Conservation (phyloP, 2,113 vertebrate species). For the Pterocles orientalis region DNA sequence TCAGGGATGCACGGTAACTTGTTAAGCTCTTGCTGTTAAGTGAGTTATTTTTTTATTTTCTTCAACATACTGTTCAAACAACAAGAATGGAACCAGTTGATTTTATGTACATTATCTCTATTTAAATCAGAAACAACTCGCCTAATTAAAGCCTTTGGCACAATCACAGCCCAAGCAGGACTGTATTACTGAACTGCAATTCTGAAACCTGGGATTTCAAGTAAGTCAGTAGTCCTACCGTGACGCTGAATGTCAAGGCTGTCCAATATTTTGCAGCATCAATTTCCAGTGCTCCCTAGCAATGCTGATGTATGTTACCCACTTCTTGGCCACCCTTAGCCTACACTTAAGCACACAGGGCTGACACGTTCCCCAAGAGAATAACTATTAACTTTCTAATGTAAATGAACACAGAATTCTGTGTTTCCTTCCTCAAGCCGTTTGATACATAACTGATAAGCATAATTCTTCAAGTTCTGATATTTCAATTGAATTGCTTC, state of each 20-base stretch:
- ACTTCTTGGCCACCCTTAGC: background rate
- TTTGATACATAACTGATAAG: background rate
- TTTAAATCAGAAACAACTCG: background rate
- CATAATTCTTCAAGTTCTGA: background rate
- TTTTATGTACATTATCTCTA: background rate
- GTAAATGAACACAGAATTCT: background rate
- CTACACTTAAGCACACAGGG: background rate
- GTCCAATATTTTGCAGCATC: background rate
- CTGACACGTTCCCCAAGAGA: background rate
- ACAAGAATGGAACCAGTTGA: background rate
- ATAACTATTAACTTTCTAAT: background rate
- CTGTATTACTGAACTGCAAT: background rate
- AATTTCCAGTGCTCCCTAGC: background rate
- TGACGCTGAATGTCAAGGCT: background rate
- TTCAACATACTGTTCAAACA: background rate
- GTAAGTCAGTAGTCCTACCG: background rate
- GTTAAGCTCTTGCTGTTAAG: background rate
- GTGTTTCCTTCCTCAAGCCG: background rate
- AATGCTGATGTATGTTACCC: background rate
- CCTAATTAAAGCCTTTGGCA: background rate
- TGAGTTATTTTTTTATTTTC: background rate
- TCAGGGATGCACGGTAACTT: background rate
- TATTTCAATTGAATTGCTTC: background rate
- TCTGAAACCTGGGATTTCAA: background rate
- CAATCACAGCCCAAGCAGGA: background rate